A percentile compares a stretch with the other conserved stretches of the same genome.
Evolutionary conservation across 2,797 vertebrate species (phyloP).

Genomic region (Molossus alvarezi): DNA sequence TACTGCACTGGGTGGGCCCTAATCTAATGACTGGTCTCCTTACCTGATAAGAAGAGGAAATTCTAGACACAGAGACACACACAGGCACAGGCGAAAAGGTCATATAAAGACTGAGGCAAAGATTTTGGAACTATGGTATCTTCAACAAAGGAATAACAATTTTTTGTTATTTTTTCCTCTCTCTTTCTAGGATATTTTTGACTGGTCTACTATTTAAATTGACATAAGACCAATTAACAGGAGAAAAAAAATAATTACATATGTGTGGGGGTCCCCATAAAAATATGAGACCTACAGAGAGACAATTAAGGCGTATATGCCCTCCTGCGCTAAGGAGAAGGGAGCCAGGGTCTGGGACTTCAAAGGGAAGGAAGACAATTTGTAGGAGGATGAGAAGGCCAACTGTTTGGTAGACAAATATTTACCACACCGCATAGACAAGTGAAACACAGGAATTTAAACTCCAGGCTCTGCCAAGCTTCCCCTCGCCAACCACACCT

Average conservation of each 20-base stretch:
- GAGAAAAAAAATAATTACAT: neutral
- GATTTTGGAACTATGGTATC: neutral
- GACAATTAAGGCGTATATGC: neutral
- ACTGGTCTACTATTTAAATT: neutral
- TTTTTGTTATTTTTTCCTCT: neutral
- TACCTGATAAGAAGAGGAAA: neutral
- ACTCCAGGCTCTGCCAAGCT: neutral
- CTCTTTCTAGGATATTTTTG: neutral
- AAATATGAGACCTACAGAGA: neutral
- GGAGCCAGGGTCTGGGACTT: neutral
- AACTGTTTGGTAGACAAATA: neutral
- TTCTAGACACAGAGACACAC: neutral
- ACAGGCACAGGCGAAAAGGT: neutral
- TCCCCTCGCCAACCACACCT: no score
- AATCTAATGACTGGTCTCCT: neutral
- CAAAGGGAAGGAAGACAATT: neutral
- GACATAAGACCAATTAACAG: neutral
- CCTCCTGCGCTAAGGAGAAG: neutral
- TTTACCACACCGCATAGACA: neutral
- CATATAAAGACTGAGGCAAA: no score
- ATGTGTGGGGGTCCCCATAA: neutral
- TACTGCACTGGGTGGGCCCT: neutral
- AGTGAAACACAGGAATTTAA: neutral
- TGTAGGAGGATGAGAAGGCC: neutral
- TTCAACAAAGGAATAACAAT: neutral